Evolutionary conservation across 2,888 invertebrate genomes (phyloP).

Genomic region (Zygaena filipendulae): DNA sequence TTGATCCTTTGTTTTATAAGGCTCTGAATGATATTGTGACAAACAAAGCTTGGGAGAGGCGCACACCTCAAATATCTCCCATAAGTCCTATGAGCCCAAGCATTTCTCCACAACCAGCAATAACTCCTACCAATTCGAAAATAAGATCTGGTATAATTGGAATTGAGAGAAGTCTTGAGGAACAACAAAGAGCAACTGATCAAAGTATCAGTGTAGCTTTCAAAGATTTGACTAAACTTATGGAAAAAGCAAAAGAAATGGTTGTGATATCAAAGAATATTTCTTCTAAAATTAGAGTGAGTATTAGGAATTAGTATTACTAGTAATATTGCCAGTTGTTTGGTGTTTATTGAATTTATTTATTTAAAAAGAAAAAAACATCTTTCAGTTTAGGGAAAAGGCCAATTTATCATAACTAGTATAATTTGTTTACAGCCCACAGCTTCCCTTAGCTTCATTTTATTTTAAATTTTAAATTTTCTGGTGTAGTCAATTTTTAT

Average conservation of each 20-base stretch:
- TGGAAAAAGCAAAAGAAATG: conserved; percentile 98
- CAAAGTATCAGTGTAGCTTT: conserved; percentile 94
- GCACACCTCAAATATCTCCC: conserved; percentile 27
- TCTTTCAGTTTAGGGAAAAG: no score
- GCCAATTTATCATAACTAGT: no score
- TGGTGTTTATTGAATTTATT: no score
- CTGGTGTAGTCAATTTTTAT: no score
- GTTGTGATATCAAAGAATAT: conserved; percentile 91
- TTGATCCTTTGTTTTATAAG: conserved; percentile 71
- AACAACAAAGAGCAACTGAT: conserved; percentile 91
- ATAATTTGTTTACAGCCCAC: no score
- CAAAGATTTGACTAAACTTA: conserved; percentile 93
- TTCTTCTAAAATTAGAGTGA: conserved; percentile 87
- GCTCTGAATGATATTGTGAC: conserved; percentile 72
- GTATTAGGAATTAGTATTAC: conserved; percentile 17
- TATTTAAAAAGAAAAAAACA: no score
- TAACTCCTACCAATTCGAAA: conserved; percentile 66
- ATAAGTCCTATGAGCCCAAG: conserved; percentile 23
- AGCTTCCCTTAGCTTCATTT: no score
- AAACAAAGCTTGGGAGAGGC: conserved; percentile 73
- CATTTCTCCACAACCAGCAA: conserved; percentile 27
- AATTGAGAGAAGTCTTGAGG: conserved; percentile 92
- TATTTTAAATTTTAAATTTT: not conserved
- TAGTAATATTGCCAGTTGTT: not conserved
- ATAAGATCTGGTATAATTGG: conserved; percentile 92